Evolutionary conservation across 1,140 invertebrate genomes (phyloP), one percentile per base, ranked within the genome.

Genomic region (Saccostrea glomerata): DNA sequence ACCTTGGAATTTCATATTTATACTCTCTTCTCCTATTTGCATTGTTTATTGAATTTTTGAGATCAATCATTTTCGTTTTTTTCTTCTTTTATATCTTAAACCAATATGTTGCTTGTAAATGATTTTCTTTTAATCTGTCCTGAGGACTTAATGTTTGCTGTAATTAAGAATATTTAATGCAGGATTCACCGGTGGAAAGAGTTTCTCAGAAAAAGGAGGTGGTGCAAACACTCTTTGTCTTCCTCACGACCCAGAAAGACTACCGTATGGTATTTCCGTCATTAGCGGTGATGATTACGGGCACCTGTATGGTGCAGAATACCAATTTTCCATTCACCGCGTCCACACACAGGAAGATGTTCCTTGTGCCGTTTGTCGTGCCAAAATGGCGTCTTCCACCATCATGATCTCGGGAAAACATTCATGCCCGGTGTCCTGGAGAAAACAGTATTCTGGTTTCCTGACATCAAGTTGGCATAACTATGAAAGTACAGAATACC

Each of bases 381-480:
- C 13, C 13, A 77, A 40, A 7, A 20, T n/a, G 30, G 30, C 83
- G 25, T 56, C 86, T 3, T 56, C 86, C 7, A 36, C 55, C 9
- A 54, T 89, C n/a, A 89, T 89, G 89, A 87, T 89, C 12, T 86
- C 89, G 2, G 89, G 73, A 12, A 85, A 87, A 58, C 77, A 36
- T 2, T 56, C 54, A 7, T 89, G 89, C 55, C 86, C 86, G 30
- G 40, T 6, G 6, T 70, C 73, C 2, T 89, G 89, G 89, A 85
- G 56, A 54, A n/a, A 47, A 20, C 83, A 85, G 23, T 89, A 87
- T 30, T 56, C 85, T 47, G 86, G 86, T 0, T 47, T 85, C 23
- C 40, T 89, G 11, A 56, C 86, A 0, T 40, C 89, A 4, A 63
- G n/a, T 66, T 2, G 3, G 9, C 15, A 87, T 47, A 11, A 0